Evolutionary conservation across 2,113 vertebrate species (phyloP).

Genomic region (Epinephelus cyanopodus): DNA sequence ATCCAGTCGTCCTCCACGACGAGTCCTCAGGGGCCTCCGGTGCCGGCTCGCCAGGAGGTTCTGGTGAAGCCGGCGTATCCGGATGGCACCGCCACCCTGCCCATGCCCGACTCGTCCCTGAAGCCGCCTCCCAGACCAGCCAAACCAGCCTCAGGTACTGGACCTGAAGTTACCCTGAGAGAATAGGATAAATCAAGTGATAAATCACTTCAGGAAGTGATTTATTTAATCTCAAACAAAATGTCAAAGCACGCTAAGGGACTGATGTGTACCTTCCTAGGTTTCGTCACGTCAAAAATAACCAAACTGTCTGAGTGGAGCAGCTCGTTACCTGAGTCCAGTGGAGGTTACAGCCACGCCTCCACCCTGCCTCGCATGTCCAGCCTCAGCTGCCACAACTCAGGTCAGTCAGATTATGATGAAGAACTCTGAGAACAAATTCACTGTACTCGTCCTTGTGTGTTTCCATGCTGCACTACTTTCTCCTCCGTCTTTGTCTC

Average conservation of each 20-base stretch:
- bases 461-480: no score
- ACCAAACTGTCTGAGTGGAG: conserved; percentile 84
- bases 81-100: conserved; percentile 84
- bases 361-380: conserved; percentile 83
- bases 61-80: conserved; percentile 90
- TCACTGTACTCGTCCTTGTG: no score
- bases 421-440: no score
- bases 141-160: conserved; percentile 75
- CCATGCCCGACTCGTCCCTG: conserved; percentile 79
- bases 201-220: no score
- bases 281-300: conserved; percentile 60
- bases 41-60: conserved; percentile 86
- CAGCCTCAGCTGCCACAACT: conserved; percentile 54
- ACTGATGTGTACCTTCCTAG: conserved; percentile 17
- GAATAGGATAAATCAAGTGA: no score
- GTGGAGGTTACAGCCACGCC: conserved; percentile 73
- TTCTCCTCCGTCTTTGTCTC: no score
- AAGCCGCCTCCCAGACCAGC: conserved; percentile 70
- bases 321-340: conserved; percentile 68
- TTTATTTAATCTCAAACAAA: not conserved
- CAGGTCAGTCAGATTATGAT: conserved; percentile 45
- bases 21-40: conserved; percentile 86
- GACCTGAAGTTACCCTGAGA: no score
- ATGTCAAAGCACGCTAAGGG: no score
- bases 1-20: conserved; percentile 86